Conservation (phyloP, 2,797 vertebrate species). For the Melopsittacus undulatus region DNA sequence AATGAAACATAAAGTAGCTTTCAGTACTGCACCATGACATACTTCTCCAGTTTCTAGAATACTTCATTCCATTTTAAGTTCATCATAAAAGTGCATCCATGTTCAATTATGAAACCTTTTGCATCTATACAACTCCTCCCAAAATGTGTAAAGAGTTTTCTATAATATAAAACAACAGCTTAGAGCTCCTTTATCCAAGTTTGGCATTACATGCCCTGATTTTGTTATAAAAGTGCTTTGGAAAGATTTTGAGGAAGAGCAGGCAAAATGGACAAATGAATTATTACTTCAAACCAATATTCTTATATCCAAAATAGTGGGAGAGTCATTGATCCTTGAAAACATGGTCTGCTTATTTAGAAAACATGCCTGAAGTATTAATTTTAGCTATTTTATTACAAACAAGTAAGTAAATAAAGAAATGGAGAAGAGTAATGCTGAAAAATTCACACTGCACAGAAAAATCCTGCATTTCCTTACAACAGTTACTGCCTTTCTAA, state of each 20-base stretch:
- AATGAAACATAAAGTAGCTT: slow-evolving; percentile 42
- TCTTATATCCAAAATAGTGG: neutral
- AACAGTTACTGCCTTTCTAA: neutral
- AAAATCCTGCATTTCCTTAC: neutral
- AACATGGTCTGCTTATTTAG: neutral
- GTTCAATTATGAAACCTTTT: neutral
- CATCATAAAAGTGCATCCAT: neutral
- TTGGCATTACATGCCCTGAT: neutral
- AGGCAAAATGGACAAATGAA: neutral
- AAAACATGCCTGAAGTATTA: neutral
- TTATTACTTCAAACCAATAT: neutral
- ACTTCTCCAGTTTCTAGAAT: neutral
- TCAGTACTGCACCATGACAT: neutral
- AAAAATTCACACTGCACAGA: neutral
- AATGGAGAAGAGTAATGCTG: neutral
- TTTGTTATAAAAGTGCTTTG: neutral
- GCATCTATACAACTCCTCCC: neutral
- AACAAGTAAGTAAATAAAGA: neutral
- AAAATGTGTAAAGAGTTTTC: neutral
- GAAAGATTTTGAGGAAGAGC: neutral
- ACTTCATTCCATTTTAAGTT: neutral
- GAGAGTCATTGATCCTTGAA: neutral
- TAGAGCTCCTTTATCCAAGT: neutral
- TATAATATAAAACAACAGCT: neutral
- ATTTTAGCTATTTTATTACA: neutral